Base-by-base conservation (phyloP, 2,888 invertebrate genomes). In the Oxyscelio sp. region DNA sequence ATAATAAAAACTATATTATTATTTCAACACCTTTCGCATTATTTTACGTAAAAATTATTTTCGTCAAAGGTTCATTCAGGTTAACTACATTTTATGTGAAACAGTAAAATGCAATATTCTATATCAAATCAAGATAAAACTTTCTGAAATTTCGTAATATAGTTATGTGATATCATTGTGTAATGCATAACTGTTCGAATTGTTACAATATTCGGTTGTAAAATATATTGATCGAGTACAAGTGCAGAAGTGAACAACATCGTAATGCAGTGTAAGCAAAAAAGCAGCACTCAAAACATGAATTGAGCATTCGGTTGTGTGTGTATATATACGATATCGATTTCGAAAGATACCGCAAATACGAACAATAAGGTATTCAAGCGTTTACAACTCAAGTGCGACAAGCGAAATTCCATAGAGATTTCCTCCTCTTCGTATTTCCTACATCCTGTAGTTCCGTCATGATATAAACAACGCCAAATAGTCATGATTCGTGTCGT, bases 401-500 rank as follows among this genome's bases (percentile, higher is more conserved):
- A 74, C 74, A 81, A 82, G 70, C 74, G 54, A 58, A 70, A 74
- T 78, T 66, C 68, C 78, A 54, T 66, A 17, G 65, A 70, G 80
- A 86, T 85, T 86, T 86, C 85, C 85, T 85, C 61, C 75, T 73
- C 82, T 80, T 56, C 48, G 70, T 77, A 82, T 88, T 87, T 86
- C 89, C 88, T 87, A 75, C 75, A 77, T 79, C 71, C 77, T 87
- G 85, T 80, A 82, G 83, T 85, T 71, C 75, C 31, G 65, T 54
- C 27, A 56, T 50, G 77, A 85, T 87, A 87, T 88, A 89, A 88
- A 89, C 87, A 87, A 87, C 86, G 81, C 58, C 86, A 87, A 89
- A 89, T 89, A 87, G 90, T 83, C 85, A 78, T 79, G 89, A 89
- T 88, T 77, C 85, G 82, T 83, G 63, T 81, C 85, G 83, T 87